Evolutionary conservation across 2,888 invertebrate species (phyloP), one percentile per base, ranked within the genome.

Genomic region (Oxystoma pomonae): DNA sequence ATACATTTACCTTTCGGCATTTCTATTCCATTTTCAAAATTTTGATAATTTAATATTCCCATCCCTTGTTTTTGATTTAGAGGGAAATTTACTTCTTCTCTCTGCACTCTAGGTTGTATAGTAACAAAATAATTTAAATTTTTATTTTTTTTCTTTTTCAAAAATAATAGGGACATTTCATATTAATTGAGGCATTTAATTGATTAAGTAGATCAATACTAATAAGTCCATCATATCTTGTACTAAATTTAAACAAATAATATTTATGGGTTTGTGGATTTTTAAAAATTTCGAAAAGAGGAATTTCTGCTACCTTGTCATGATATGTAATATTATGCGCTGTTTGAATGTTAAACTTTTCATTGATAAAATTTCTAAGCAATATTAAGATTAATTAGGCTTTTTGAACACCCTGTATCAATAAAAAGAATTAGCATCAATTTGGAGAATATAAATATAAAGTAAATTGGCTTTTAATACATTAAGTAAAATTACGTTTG

Each of bases 241-340:
- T 16, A n/a, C 58, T 18, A 59, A 60, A 60, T 19, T 60, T 18
- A 22, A 60, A 60, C 2, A 60, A 35, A 49, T 66, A 57, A 55
- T 62, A 66, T 57, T 62, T 66, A 53, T 65, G 60, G 22, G 49
- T 17, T 52, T 22, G 62, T 16, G 18, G 12, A 12, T 51, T 57
- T 22, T 63, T 57, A 55, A 67, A 66, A 20, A 53, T 58, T 16
- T 55, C 50, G 22, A 67, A 67, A 19, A 63, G 51, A 16, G 63
- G 65, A 16, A 67, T 57, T 53, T 19, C 20, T 18, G 55, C 58
- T 18, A 60, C 58, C 66, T 67, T 61, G 21, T 62, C 57, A 57
- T 66, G 65, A 20, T 51, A 49, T 1, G 65, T 62, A 55, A 57
- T 62, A 50, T 58, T 60, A 49, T 63, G 62, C 1, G 60, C 66